phyloP scores from a whole-genome alignment of 2,113 vertebrate species.

The Scomber japonicus region DNA sequence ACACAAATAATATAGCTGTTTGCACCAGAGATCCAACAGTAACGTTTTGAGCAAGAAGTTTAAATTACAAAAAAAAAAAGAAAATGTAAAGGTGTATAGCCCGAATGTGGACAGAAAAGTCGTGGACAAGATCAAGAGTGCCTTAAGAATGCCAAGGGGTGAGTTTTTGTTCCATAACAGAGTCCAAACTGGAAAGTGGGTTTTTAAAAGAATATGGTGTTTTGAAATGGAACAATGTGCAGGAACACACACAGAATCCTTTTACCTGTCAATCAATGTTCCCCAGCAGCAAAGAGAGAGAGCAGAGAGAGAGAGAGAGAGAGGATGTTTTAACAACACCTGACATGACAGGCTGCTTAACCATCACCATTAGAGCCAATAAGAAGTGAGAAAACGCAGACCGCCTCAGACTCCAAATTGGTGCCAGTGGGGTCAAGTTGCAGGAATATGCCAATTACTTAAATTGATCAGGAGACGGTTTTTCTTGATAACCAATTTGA shows the following conservation, averaged over 20 bases:
- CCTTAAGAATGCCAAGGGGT: background rate
- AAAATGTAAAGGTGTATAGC: too few relatives aligned
- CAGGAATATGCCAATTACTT: constrained; percentile 99
- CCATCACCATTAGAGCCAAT: constrained; percentile 94
- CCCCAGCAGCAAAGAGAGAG: constrained; percentile 39
- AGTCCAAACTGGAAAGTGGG: constrained; percentile 14
- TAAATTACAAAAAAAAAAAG: too few relatives aligned
- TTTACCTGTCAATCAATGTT: constrained; percentile 68
- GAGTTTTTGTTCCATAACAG: constrained; percentile 16
- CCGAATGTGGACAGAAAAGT: background rate
- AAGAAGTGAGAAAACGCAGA: constrained; percentile 96
- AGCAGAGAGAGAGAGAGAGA: constrained; percentile 8
- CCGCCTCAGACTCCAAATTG: constrained; percentile 88
- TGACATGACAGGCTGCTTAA: constrained; percentile 86
- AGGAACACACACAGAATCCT: constrained; percentile 58
- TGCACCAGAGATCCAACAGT: too few relatives aligned
- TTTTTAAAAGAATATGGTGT: constrained; percentile 19
- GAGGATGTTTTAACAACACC: constrained; percentile 77
- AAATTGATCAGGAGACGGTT: constrained; percentile 98
- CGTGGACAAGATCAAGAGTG: background rate
- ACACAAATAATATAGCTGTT: too few relatives aligned
- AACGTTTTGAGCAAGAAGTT: too few relatives aligned
- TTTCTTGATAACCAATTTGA: constrained; percentile 98
- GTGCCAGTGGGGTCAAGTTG: constrained; percentile 92
- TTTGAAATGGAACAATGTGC: constrained; percentile 45